Percentiles rank a stretch among this genome's conserved stretches.
Evolutionary conservation across 2,113 vertebrate species (phyloP).

Genomic region (Numenius arquata): DNA sequence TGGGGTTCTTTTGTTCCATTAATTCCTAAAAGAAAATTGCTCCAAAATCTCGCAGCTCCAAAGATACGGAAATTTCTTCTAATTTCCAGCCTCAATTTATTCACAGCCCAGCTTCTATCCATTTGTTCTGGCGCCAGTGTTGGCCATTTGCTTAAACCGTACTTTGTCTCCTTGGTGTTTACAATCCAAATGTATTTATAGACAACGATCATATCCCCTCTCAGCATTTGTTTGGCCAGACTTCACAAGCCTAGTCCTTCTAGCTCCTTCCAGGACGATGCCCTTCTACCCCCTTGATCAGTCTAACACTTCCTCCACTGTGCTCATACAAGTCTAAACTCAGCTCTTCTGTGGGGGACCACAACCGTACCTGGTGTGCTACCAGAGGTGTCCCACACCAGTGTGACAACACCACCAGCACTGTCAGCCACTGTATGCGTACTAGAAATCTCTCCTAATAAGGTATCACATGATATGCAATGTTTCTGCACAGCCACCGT

Average conservation of each 20-base stretch:
- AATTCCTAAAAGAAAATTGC: background rate
- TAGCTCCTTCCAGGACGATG: background rate
- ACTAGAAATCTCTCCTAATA: background rate
- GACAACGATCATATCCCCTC: fast-evolving
- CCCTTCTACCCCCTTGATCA: background rate
- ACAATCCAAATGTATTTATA: background rate
- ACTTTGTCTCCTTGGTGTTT: background rate
- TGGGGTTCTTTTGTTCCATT: background rate
- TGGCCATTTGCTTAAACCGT: background rate
- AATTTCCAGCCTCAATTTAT: background rate
- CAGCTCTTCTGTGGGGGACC: background rate
- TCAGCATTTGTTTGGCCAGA: background rate
- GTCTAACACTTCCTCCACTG: background rate
- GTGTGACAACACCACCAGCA: background rate
- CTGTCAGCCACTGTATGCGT: background rate
- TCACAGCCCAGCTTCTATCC: background rate
- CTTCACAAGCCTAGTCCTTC: background rate
- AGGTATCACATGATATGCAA: fast-evolving
- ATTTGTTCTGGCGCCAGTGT: background rate
- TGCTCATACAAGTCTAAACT: background rate
- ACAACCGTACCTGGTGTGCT: background rate
- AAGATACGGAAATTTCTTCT: background rate
- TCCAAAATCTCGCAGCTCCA: background rate
- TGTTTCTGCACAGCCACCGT: fast-evolving
- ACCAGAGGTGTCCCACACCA: background rate